phyloP scores from a whole-genome alignment of 2,113 vertebrate genomes.

The Ciconia maguari region DNA sequence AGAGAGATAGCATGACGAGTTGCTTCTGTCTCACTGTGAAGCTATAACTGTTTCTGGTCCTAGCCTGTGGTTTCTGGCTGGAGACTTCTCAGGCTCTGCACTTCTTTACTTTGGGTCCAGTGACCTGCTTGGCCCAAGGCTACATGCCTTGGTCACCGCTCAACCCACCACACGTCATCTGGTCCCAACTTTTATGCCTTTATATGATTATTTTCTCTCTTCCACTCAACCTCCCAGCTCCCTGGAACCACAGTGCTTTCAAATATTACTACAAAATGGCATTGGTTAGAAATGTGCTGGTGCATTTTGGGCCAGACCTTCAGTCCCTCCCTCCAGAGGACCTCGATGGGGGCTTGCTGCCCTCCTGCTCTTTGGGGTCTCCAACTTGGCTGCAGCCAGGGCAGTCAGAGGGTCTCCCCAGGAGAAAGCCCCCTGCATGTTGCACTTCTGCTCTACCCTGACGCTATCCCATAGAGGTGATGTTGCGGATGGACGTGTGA shows the following conservation, averaged over 20 bases:
- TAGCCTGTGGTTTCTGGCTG: neutral
- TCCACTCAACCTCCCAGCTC: neutral
- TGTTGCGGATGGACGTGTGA: neutral
- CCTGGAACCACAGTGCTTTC: accelerated
- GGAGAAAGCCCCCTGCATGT: neutral
- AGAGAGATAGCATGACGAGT: neutral
- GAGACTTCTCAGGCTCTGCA: neutral
- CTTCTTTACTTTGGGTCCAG: neutral
- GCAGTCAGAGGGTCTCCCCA: neutral
- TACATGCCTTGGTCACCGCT: neutral
- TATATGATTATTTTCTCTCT: neutral
- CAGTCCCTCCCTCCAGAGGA: accelerated
- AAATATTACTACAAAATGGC: neutral
- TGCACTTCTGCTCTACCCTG: neutral
- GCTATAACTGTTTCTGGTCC: neutral
- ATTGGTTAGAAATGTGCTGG: neutral
- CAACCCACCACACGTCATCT: neutral
- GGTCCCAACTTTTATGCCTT: neutral
- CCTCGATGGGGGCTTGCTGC: accelerated
- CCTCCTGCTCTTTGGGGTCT: neutral
- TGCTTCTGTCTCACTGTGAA: neutral
- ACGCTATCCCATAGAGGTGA: neutral
- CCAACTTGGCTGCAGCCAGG: neutral
- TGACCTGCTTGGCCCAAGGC: neutral
- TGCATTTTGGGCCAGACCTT: neutral